Evolutionary conservation across 2,888 invertebrate species (phyloP).

Genomic region (Chymomyza fuscimana): DNA sequence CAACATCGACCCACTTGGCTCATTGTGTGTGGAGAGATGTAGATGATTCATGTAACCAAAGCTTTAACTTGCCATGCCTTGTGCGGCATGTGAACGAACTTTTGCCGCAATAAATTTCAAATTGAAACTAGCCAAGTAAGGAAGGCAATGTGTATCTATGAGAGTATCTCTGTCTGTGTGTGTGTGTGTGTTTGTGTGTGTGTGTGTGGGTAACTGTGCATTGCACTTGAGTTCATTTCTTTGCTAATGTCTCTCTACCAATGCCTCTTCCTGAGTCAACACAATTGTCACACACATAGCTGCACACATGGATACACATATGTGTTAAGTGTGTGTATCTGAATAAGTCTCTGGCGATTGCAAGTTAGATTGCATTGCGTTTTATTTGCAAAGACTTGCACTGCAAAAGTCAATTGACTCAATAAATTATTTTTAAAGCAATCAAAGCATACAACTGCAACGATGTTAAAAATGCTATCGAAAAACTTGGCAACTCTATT

Average conservation of each 20-base stretch:
- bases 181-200: conserved; percentile 3
- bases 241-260: conserved; percentile 13
- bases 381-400: conserved; percentile 64
- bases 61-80: conserved; percentile 64
- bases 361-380: conserved; percentile 68
- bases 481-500: conserved; percentile 36
- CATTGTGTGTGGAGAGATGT: conserved; percentile 27
- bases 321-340: conserved; percentile 26
- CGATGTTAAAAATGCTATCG: conserved; percentile 62
- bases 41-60: conserved; percentile 61
- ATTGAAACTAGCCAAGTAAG: conserved; percentile 58
- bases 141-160: conserved; percentile 32
- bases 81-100: conserved; percentile 65
- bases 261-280: conserved; percentile 48
- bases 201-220: not conserved
- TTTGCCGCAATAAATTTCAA: conserved; percentile 70
- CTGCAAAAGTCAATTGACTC: conserved; percentile 73
- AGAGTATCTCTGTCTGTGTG: not conserved
- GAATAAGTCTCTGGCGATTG: conserved; percentile 49
- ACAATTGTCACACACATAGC: conserved; percentile 32
- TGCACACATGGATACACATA: not conserved
- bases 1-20: not conserved
- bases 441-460: conserved; percentile 59
- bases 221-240: conserved; percentile 51
- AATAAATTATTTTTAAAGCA: conserved; percentile 76